phyloP scores from a whole-genome alignment of 2,113 vertebrate species.

The Columba livia region DNA sequence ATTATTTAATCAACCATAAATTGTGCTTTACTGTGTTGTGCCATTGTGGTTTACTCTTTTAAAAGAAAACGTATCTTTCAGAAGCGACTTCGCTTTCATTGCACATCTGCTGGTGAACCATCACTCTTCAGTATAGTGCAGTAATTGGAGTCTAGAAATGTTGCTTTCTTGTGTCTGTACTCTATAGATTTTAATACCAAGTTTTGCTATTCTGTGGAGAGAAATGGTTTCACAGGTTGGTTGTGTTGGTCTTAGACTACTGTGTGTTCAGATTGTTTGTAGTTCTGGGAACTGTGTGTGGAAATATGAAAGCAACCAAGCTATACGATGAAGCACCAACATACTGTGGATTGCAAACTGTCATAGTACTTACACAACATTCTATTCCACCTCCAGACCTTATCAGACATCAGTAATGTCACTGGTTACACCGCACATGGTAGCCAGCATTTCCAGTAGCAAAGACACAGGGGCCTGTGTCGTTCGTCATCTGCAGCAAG shows the following conservation, averaged over 20 bases:
- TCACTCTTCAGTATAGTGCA: neutral
- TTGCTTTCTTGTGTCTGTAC: neutral
- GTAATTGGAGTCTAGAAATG: neutral
- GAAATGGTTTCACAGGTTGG: neutral
- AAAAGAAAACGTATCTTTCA: neutral
- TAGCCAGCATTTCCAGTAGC: fast-evolving
- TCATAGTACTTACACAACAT: fast-evolving
- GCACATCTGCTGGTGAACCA: neutral
- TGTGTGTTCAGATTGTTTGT: neutral
- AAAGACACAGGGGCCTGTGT: neutral
- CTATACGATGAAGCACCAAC: fast-evolving
- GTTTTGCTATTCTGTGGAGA: neutral
- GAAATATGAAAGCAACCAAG: neutral
- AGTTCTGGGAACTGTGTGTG: neutral
- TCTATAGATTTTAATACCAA: neutral
- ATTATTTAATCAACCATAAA: constrained; percentile 37
- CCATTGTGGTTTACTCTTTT: neutral
- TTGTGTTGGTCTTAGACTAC: neutral
- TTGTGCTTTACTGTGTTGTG: neutral
- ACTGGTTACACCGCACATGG: fast-evolving
- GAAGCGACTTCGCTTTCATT: neutral
- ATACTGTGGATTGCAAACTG: fast-evolving
- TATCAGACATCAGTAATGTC: neutral
- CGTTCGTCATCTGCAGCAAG: neutral
- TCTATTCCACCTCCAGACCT: fast-evolving